Percentiles rank a stretch among this genome's conserved stretches.
These are phyloP conservation scores for Nasonovia ribisnigri DNA, from an alignment of 2,888 invertebrate species.

Conservation along the genomic window DNA sequence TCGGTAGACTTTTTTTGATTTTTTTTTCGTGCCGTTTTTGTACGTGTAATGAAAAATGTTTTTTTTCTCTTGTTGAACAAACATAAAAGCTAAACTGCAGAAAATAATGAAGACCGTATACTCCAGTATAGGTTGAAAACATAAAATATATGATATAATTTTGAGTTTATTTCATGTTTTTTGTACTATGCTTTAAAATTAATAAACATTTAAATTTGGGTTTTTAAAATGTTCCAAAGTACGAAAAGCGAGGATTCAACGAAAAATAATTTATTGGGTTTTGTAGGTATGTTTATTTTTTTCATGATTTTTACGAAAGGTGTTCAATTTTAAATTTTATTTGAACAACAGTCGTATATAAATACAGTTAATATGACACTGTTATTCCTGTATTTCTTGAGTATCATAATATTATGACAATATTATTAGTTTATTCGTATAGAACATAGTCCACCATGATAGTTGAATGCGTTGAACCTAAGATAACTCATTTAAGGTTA, in stretches of 20 bases:
- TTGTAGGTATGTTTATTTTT: background rate
- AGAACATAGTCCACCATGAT: background rate
- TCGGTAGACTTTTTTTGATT: background rate
- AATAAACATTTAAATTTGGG: background rate
- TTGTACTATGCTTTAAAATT: background rate
- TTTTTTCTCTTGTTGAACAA: background rate
- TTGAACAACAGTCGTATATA: background rate
- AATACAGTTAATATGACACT: background rate
- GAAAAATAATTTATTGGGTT: background rate
- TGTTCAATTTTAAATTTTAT: background rate
- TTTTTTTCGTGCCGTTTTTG: background rate
- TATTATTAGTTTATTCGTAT: background rate
- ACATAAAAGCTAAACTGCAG: constrained; percentile 8
- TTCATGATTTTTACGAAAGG: too few relatives aligned
- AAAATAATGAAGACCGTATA: background rate
- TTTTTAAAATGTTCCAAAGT: background rate
- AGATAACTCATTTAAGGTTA: background rate
- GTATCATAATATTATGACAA: background rate
- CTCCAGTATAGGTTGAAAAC: background rate
- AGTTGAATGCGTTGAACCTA: background rate
- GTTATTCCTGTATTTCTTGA: background rate
- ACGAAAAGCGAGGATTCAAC: background rate
- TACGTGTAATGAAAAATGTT: background rate
- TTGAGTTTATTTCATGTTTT: background rate
- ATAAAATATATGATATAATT: constrained; percentile 10